phyloP scores from a whole-genome alignment of 2,888 invertebrate genomes.

The Parapristionchus giblindavisi region DNA sequence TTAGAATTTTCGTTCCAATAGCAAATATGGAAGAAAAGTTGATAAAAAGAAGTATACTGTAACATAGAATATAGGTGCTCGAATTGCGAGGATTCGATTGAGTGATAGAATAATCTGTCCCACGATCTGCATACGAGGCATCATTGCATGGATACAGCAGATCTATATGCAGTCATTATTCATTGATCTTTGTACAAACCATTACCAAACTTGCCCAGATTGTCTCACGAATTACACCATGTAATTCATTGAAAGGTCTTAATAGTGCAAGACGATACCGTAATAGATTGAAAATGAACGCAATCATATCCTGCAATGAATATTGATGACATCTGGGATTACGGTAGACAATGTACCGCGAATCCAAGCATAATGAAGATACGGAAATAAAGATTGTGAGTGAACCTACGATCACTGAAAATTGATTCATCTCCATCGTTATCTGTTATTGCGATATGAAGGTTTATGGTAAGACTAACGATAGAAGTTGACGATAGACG shows the following conservation, averaged over 20 bases:
- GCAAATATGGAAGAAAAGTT: no score
- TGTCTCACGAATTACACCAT: not conserved
- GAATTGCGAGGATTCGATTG: not conserved
- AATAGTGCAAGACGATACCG: not conserved
- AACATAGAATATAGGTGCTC: not conserved
- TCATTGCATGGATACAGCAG: not conserved
- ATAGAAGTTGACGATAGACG: not conserved
- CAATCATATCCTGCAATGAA: not conserved
- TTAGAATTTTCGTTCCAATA: no score
- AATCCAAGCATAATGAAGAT: not conserved
- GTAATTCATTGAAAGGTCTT: not conserved
- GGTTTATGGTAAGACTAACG: not conserved
- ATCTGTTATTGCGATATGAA: not conserved
- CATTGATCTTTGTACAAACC: not conserved
- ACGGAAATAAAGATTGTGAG: not conserved
- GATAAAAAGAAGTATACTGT: not conserved
- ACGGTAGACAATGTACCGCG: no score
- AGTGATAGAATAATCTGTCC: not conserved
- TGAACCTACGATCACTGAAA: not conserved
- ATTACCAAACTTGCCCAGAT: not conserved
- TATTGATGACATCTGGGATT: no score
- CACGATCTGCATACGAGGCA: not conserved
- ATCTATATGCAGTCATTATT: not conserved
- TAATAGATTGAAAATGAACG: not conserved
- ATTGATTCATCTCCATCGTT: not conserved